Evolutionary conservation across 2,113 vertebrate species (phyloP).

Genomic region (Pterocles burchelli): DNA sequence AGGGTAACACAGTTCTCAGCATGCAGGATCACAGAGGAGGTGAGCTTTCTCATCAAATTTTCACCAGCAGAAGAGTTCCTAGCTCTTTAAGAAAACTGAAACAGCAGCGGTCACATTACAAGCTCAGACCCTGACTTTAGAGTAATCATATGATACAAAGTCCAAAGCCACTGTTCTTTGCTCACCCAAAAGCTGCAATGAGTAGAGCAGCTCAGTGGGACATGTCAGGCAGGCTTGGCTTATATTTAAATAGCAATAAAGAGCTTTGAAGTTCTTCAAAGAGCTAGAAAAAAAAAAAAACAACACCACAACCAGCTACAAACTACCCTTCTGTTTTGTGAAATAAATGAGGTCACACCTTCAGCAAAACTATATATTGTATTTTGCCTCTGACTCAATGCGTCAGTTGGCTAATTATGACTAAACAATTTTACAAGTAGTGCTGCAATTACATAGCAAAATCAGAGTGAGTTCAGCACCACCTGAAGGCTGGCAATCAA

Average conservation of each 20-base stretch:
- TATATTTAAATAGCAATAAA: not conserved
- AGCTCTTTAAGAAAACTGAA: not conserved
- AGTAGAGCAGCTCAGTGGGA: not conserved
- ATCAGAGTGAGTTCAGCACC: not conserved
- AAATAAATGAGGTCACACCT: not conserved
- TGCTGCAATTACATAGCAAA: not conserved
- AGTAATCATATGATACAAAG: not conserved
- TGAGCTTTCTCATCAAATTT: not conserved
- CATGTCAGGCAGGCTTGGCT: accelerated
- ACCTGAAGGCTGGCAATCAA: not conserved
- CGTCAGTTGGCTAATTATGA: not conserved
- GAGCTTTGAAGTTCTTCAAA: not conserved
- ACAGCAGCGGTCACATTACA: not conserved
- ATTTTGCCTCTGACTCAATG: not conserved
- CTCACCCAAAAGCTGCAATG: not conserved
- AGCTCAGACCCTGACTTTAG: not conserved
- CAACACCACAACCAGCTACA: not conserved
- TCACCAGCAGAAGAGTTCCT: not conserved
- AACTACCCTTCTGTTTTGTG: not conserved
- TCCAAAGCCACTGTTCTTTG: not conserved
- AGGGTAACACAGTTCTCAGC: not conserved
- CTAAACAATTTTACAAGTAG: not conserved
- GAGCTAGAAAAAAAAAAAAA: not conserved
- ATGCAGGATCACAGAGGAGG: not conserved
- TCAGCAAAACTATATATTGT: not conserved